Conservation (phyloP, 2,888 invertebrate species). For the Caenorhabditis zanzibari region DNA sequence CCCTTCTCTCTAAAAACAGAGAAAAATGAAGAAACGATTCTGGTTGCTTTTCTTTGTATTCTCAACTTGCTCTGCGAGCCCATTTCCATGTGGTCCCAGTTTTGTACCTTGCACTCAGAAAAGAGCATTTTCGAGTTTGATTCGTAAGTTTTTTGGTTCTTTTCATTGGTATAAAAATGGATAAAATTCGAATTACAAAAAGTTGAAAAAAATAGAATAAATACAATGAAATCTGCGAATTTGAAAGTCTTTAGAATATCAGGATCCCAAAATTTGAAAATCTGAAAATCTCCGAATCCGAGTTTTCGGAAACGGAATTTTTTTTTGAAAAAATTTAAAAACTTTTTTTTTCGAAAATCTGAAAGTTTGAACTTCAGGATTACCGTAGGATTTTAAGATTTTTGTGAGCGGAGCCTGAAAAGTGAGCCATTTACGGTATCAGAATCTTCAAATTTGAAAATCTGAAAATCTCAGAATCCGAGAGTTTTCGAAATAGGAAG, state of each 20-base stretch:
- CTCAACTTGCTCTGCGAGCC: constrained; percentile 48
- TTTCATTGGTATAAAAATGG: background rate
- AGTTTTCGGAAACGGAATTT: background rate
- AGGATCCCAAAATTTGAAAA: background rate
- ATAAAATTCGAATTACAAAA: background rate
- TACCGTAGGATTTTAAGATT: too few relatives aligned
- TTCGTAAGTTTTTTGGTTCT: constrained; percentile 47
- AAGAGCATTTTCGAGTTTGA: constrained; percentile 54
- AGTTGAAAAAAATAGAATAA: background rate
- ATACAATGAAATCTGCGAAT: too few relatives aligned
- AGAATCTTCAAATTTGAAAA: too few relatives aligned
- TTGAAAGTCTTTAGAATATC: background rate
- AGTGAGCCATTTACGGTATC: too few relatives aligned
- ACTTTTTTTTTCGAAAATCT: too few relatives aligned
- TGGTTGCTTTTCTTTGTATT: constrained; percentile 32
- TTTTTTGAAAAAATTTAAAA: too few relatives aligned
- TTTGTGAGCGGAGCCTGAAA: too few relatives aligned
- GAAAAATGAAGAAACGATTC: constrained; percentile 23
- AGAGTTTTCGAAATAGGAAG: too few relatives aligned
- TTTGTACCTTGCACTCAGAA: constrained; percentile 77
- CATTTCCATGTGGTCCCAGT: constrained; percentile 80
- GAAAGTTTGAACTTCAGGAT: too few relatives aligned
- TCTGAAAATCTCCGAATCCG: too few relatives aligned
- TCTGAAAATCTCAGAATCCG: too few relatives aligned
- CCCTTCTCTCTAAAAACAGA: constrained; percentile 24